Base-by-base conservation (phyloP, 1,140 invertebrate genomes). In the Drosophila sproati region DNA sequence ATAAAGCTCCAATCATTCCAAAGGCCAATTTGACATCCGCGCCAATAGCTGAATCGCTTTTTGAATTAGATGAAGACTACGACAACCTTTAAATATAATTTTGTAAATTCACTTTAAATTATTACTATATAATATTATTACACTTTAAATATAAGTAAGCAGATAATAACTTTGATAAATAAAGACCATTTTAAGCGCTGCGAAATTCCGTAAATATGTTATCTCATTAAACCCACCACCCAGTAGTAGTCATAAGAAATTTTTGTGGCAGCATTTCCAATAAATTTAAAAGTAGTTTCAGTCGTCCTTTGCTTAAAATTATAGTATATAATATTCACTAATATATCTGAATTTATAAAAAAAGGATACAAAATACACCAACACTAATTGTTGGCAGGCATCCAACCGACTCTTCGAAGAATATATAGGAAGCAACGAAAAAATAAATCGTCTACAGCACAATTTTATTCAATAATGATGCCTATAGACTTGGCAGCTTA, bases 31-130 rank as follows among this genome's bases (percentile, higher is more conserved):
- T 78, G 75, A 75, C 73, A 72, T 59, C 80, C 78, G 62, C 83
- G 43, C 74, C 85, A 48, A 64, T 78, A 67, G 75, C 73, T 64
- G 74, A 82, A 70, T 78, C 91, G 47, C 75, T 75, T 73, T 83
- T 92, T 69, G 91, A 92, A 79, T 87, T 92, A 83, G 92, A 92
- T 60, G 92, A 92, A 91, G 92, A 92, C 79, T 92, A 92, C 89
- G 92, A 92, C 80, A 92, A 92, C 80, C 91, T 92, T 77, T 92
- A 78, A 92, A 45, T 90, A 85, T 71, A 77, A 73, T 64, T 77
- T 72, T 80, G 52, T 78, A 52, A 72, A 82, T 72, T 73, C 83
- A 77, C 79, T 82, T 74, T 87, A 87, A 88, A 88, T 87, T 88
- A 88, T 87, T 87, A 71, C 67, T 78, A 73, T 69, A 79, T 86